These are phyloP conservation scores for Liopterus haemorrhoidalis DNA, from an alignment of 2,888 invertebrate species.

Conservation along the genomic window DNA sequence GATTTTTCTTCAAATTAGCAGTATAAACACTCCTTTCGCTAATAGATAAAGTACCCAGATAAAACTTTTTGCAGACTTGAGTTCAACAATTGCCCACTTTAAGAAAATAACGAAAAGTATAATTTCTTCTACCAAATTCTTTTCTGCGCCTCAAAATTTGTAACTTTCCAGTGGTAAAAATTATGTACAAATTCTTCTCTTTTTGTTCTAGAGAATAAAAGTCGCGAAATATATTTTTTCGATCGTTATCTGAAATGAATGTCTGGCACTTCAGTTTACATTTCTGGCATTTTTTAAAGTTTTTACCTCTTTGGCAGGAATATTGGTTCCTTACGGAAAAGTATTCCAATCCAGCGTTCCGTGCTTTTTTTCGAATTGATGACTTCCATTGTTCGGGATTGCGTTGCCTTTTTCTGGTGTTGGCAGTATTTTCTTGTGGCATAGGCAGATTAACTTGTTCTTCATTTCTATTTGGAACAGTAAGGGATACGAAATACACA, in stretches of 20 bases:
- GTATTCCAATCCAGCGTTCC: too few relatives aligned
- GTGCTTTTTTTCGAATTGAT: too few relatives aligned
- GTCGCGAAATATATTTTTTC: not conserved
- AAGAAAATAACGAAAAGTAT: not conserved
- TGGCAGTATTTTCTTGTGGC: too few relatives aligned
- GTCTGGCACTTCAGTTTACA: too few relatives aligned
- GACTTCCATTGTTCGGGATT: too few relatives aligned
- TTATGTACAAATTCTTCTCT: not conserved
- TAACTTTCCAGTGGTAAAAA: not conserved
- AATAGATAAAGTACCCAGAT: not conserved
- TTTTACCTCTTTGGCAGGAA: too few relatives aligned
- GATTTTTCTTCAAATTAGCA: not conserved
- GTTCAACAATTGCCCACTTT: not conserved
- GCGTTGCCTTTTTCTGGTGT: too few relatives aligned
- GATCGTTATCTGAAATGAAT: not conserved
- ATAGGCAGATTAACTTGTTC: too few relatives aligned
- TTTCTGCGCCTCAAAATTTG: not conserved
- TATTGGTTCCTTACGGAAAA: too few relatives aligned
- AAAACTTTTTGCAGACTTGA: constrained; percentile 5
- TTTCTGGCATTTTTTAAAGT: too few relatives aligned
- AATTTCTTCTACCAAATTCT: not conserved
- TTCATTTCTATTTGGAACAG: too few relatives aligned
- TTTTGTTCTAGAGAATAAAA: not conserved
- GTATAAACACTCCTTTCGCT: not conserved
- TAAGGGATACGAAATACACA: too few relatives aligned